Evolutionary conservation across 1,140 invertebrate genomes (phyloP).

Genomic region (Heliconius nattereri): DNA sequence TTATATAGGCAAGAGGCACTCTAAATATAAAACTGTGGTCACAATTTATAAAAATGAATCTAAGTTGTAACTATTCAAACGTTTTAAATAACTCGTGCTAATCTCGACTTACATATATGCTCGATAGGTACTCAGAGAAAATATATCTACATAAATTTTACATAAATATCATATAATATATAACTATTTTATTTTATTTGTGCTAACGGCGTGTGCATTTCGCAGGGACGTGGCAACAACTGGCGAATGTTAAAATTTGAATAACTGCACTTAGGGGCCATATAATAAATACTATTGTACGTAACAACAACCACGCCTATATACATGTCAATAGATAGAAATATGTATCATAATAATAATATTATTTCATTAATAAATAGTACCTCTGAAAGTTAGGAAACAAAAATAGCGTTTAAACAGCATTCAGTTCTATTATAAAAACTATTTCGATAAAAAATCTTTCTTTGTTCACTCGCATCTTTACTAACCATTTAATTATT

Average conservation of each 20-base stretch:
- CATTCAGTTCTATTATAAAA: slow-evolving; percentile 80
- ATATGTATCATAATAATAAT: slow-evolving; percentile 77
- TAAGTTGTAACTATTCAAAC: slow-evolving; percentile 71
- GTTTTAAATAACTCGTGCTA: slow-evolving; percentile 71
- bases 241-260: slow-evolving; percentile 82
- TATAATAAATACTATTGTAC: slow-evolving; percentile 69
- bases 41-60: slow-evolving; percentile 79
- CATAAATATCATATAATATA: slow-evolving; percentile 55
- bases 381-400: slow-evolving; percentile 82
- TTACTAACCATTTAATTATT: slow-evolving; percentile 79
- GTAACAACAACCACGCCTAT: slow-evolving; percentile 69
- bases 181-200: slow-evolving; percentile 62
- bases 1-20: slow-evolving; percentile 83
- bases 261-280: slow-evolving; percentile 80
- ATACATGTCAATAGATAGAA: slow-evolving; percentile 78
- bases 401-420: slow-evolving; percentile 78
- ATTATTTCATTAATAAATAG: slow-evolving; percentile 80
- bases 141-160: slow-evolving; percentile 65
- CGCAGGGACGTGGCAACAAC: slow-evolving; percentile 68
- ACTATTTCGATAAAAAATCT: slow-evolving; percentile 80
- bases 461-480: slow-evolving; percentile 78
- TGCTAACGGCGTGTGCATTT: slow-evolving; percentile 73
- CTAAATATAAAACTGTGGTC: slow-evolving; percentile 82
- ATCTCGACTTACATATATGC: slow-evolving; percentile 60
- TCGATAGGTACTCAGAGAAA: slow-evolving; percentile 64